Base-by-base conservation (phyloP, 2,113 vertebrate genomes). In the Dipodomys ordii region DNA sequence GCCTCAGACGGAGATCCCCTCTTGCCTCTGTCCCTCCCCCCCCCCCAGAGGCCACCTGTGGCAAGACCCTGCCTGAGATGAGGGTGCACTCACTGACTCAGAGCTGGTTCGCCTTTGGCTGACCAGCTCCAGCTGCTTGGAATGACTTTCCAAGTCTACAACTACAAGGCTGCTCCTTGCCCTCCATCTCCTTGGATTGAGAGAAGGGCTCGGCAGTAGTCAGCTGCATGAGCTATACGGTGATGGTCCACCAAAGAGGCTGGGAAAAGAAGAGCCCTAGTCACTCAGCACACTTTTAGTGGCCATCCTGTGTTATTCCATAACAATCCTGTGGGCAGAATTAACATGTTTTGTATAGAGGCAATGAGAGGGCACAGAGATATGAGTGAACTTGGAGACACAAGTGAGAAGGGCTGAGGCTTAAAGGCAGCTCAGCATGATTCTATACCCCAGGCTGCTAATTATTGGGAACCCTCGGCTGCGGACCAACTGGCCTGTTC, bases 401-500 rank as follows among this genome's bases (percentile, higher is more conserved):
- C 69, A 87, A 65, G 60, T 30, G 49, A 64, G 15, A 73, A 79
- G n/a, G 30, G 49, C 78, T 11, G 3, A 22, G 64, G 49, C 30
- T 30, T 69, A 25, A 71, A 91, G 35, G 88, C 53, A 46, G 86
- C 62, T 46, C 32, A 12, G 25, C 35, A 23, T 28, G 76, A 80
- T 32, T 78, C 30, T 39, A 4, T 30, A 1, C 30, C 30, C 81
- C 8, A 11, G 91, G 62, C 65, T 65, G 46, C 88, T 86, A 28
- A 77, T 23, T 9, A 0, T 60, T 79, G 89, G 83, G 64, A 87
- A 49, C 87, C 94, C 76, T 83, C 81, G 87, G 87, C 93, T 12
- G 16, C 62, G 60, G 62, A 64, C 62, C 86, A 78, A 7, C 44
- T 19, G 2, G 0, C 57, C 88, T 80, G 22, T n/a, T 90, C 18